Conservation (phyloP, 2,797 vertebrate species). For the Yasuhikotakia modesta region DNA sequence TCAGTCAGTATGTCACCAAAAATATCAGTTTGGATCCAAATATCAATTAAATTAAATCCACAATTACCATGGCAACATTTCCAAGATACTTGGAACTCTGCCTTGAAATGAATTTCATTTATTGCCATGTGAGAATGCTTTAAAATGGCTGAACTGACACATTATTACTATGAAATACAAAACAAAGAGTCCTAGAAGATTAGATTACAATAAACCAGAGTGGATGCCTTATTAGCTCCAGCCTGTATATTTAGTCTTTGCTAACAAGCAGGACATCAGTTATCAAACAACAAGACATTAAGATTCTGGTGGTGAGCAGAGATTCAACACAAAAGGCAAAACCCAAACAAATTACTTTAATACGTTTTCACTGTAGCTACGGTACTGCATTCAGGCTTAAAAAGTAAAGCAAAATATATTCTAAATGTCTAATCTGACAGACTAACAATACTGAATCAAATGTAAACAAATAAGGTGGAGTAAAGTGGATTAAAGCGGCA, state of each 20-base stretch:
- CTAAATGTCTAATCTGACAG: background rate
- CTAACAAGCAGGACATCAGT: constrained; percentile 29
- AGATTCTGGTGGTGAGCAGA: constrained; percentile 4
- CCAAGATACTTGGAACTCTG: background rate
- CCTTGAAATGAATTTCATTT: background rate
- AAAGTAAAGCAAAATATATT: too few relatives aligned
- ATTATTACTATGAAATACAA: background rate
- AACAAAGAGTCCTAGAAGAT: background rate
- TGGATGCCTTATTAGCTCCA: constrained; percentile 23
- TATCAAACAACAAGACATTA: constrained; percentile 33
- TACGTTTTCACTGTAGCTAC: background rate
- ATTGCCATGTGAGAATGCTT: background rate
- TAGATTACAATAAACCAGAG: background rate
- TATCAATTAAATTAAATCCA: background rate
- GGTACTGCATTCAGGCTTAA: too few relatives aligned
- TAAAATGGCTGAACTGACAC: background rate
- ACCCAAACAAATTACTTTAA: constrained; percentile 13
- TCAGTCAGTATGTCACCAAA: too few relatives aligned
- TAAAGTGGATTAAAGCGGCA: background rate
- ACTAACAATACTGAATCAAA: background rate
- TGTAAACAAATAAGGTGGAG: background rate
- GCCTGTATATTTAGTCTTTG: constrained; percentile 23
- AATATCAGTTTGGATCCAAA: too few relatives aligned
- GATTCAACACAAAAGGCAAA: background rate
- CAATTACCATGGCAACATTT: background rate